Base-by-base conservation (phyloP, 2,888 invertebrate genomes). In the Parnassius mnemosyne region DNA sequence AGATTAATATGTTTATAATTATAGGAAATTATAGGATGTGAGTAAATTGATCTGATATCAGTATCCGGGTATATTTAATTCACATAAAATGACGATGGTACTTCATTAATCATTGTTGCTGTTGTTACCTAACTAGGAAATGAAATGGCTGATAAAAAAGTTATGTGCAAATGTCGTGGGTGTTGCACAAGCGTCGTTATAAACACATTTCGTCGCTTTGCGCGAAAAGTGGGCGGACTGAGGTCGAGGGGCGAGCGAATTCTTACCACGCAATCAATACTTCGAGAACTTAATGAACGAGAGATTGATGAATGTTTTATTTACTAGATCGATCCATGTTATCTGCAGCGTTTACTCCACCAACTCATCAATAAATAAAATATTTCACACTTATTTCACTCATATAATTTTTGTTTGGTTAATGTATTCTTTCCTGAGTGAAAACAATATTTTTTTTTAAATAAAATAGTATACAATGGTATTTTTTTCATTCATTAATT, bases 1-100 rank as follows among this genome's bases (percentile, higher is more conserved):
- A 79, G 79, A 85, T 84, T 85, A 78, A 88, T 88, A 76, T 59
- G 70, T 71, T 77, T 79, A 76, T 86, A 86, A 88, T 87, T 82
- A 84, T 72, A 76, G 53, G 66, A 66, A 86, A 88, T 87, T 82
- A 84, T 72, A 76, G 53, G 66, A 66, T 66, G 65, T 58, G 65
- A 64, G 65, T 65, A 59, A 69, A 73, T 71, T 69, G 69, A 71
- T 67, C 68, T 64, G 66, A 69, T 73, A 71, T 72, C 71, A 68
- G 66, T 69, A 67, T 69, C 68, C 63, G 69, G 70, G 67, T 66
- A 70, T 71, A 78, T 76, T 76, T 77, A 72, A 78, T 77, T 78
- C 74, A 74, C 74, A 72, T 57, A 77, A 73, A 76, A 71, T 70
- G 72, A 69, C 52, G 67, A 63, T 56, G 42, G 43, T 57, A 49